These are phyloP conservation scores for Sebastes jordani DNA, from an alignment of 2,797 vertebrate genomes.

Conservation along the genomic window DNA sequence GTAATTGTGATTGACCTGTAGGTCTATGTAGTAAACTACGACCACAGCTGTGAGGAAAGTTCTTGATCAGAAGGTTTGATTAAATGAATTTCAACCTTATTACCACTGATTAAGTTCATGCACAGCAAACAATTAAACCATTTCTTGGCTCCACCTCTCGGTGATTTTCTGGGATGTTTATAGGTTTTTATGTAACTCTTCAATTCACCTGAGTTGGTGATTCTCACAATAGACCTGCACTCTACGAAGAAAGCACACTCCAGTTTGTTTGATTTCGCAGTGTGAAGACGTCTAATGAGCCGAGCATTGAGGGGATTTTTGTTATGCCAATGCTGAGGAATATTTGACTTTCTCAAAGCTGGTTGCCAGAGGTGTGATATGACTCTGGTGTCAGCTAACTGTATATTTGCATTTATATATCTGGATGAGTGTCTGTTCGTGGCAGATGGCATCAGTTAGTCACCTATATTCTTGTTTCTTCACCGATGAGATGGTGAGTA, in stretches of 20 bases:
- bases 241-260: conserved; percentile 42
- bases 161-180: neutral
- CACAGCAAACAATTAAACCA: neutral
- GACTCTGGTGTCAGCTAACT: conserved; percentile 43
- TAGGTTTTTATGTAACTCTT: conserved; percentile 3
- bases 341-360: conserved; percentile 44
- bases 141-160: neutral
- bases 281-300: conserved; percentile 24
- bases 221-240: conserved; percentile 10
- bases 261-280: conserved; percentile 14
- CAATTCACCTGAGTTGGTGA: conserved; percentile 11
- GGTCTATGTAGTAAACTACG: neutral
- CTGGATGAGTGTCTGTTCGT: conserved; percentile 55
- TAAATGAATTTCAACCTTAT: neutral
- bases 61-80: neutral
- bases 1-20: neutral
- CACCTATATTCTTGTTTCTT: conserved; percentile 64
- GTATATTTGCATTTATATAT: conserved; percentile 70
- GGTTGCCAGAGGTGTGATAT: conserved; percentile 49
- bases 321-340: conserved; percentile 36
- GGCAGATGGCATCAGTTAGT: conserved; percentile 68
- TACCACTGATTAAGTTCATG: conserved; percentile 4
- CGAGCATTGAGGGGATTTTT: conserved; percentile 14
- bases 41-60: neutral
- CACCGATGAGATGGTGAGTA: conserved; percentile 56